Evolutionary conservation across 2,888 invertebrate genomes (phyloP), one percentile per base, ranked within the genome.

Genomic region (Falcaria lacertinaria): DNA sequence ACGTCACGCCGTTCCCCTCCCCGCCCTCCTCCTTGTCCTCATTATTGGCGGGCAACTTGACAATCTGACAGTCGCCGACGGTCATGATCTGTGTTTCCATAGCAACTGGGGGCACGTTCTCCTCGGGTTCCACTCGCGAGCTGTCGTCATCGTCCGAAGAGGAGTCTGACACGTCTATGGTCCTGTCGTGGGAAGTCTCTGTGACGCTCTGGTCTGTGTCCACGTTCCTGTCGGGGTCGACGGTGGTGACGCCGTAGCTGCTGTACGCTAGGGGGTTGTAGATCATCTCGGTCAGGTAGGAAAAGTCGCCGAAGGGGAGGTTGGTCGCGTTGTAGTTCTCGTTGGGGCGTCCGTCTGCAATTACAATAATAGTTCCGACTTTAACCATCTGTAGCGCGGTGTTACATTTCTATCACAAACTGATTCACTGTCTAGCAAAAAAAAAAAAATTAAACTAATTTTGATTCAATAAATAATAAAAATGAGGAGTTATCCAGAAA

Each of bases 281-380:
- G 54, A 90, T 86, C 78, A 90, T 89, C 47, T 90, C 90, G 0
- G 90, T 90, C 15, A 90, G 71, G 69, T 90, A 90, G 0, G 88
- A 86, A 70, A 90, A 90, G 58, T 90, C 90, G 55, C 90, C 90
- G 72, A 89, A 90, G 0, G 90, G 90, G 6, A 90, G 75, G 58
- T 90, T 89, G 6, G 86, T 87, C n/a, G 86, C 88, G 57, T 89
- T 89, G 77, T 89, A 90, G 74, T 89, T 90, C 54, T 90, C 89
- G 66, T 89, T 88, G 45, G 89, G 88, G 33, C 89, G 80, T 36
- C 85, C 86, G 54, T 88, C 88, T 89, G 80, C 0, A 68, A 34
- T 14, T 22, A 22, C n/a, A 4, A 14, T n/a, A n/a, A n/a, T n/a
- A n/a, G n/a, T n/a, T n/a, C n/a, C n/a, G n/a, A n/a, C n/a, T n/a